Base-by-base conservation (phyloP, 2,888 invertebrate genomes). In the Colletes collaris region DNA sequence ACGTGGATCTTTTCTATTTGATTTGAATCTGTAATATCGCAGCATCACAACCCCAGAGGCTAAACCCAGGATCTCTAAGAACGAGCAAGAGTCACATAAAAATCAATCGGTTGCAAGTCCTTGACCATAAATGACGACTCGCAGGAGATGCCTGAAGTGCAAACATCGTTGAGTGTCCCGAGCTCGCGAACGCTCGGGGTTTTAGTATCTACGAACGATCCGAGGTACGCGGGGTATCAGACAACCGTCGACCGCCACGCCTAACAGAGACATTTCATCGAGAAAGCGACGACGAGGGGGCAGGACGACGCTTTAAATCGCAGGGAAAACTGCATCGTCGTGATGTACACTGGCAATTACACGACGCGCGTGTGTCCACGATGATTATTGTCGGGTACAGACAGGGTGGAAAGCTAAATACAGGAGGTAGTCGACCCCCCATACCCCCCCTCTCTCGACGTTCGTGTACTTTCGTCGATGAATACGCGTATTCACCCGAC, bases 401-500 rank as follows among this genome's bases (percentile, higher is more conserved):
- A 58, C 37, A 11, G 60, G 35, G 40, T 50, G 58, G 68, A 40
- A 50, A 66, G 73, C 67, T 73, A 80, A 73, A 76, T 46, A 74
- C 60, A 63, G 55, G 37, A 55, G 52, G 13, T 58, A 64, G 63
- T 52, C 56, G 46, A 49, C 37, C 27, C 27, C 37, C 27, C 27
- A 27, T 27, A 16, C 27, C 27, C 2, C 44, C 55, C 63, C 58
- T 56, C 63, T 49, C 13, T 40, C 52, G 19, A 37, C 35, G 46
- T 70, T 46, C 75, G 64, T 68, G 72, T 78, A 76, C 80, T 82
- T 82, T 76, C 73, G 64, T 19, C 67, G 52, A 44, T 64, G 79
- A 65, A 76, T 67, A 72, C 75, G 71, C 62, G 65, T 52, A 68
- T 64, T 73, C 73, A 59, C 66, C 27, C 19, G 46, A 50, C 52